These are phyloP conservation scores for Salvator merianae DNA, from an alignment of 2,113 vertebrate genomes.

Conservation along the genomic window DNA sequence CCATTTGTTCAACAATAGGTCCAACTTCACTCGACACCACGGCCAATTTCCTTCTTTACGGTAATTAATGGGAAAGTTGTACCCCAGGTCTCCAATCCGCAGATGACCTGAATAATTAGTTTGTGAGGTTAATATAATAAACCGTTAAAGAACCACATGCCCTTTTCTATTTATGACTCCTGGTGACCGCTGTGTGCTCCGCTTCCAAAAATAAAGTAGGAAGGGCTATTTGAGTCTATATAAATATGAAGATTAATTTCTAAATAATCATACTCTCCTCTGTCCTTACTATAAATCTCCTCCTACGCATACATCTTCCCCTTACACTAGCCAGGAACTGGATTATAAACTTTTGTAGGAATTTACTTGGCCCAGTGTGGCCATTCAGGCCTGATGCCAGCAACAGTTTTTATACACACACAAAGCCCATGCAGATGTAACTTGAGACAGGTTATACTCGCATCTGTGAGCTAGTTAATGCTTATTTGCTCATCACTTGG, in stretches of 20 bases:
- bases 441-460: neutral
- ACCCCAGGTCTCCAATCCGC: constrained; percentile 37
- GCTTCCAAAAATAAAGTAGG: constrained; percentile 45
- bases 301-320: constrained; percentile 7
- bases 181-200: constrained; percentile 38
- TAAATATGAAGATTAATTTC: constrained; percentile 35
- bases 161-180: constrained; percentile 49
- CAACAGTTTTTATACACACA: neutral
- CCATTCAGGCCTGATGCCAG: neutral
- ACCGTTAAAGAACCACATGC: constrained; percentile 35
- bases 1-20: neutral
- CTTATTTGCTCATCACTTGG: neutral
- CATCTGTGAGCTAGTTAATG: neutral
- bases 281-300: constrained; percentile 27
- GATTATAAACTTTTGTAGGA: constrained; percentile 9
- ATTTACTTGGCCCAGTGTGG: neutral
- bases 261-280: neutral
- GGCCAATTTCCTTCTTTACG: constrained; percentile 4
- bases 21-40: neutral
- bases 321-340: neutral
- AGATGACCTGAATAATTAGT: constrained; percentile 48
- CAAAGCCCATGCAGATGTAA: neutral
- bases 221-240: constrained; percentile 29
- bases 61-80: constrained; percentile 37
- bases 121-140: constrained; percentile 64